Evolutionary conservation across 2,888 invertebrate species (phyloP).

Genomic region (Pedicia rivosa): DNA sequence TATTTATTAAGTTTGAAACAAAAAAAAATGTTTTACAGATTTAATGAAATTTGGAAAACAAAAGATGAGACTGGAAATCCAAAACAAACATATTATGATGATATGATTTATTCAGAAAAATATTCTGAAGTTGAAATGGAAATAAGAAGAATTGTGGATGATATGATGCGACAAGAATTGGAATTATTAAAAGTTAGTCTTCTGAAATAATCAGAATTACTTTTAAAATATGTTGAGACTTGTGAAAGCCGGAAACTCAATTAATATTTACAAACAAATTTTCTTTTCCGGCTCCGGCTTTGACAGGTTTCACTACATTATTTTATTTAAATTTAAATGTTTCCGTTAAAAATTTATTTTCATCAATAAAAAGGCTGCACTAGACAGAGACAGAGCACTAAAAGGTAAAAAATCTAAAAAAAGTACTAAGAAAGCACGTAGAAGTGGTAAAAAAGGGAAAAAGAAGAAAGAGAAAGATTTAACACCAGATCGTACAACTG

Average conservation of each 20-base stretch:
- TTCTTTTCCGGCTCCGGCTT: too few species aligned
- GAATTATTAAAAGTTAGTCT: conserved; percentile 40
- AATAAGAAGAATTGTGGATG: conserved; percentile 65
- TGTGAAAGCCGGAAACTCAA: too few species aligned
- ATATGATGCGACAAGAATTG: conserved; percentile 52
- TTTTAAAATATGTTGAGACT: too few species aligned
- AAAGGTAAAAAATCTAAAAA: conserved; percentile 66
- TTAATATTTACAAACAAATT: too few species aligned
- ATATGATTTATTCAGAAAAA: conserved; percentile 75
- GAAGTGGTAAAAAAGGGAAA: conserved; percentile 75
- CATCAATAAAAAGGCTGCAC: conserved; percentile 40
- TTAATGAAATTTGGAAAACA: conserved; percentile 68
- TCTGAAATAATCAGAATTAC: neutral
- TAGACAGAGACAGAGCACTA: conserved; percentile 49
- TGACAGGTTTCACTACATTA: too few species aligned
- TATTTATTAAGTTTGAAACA: neutral
- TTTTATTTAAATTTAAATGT: conserved; percentile 4
- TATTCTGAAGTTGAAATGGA: conserved; percentile 68
- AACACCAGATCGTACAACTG: conserved; percentile 77
- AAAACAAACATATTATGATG: conserved; percentile 58
- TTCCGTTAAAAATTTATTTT: conserved; percentile 16
- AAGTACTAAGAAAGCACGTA: conserved; percentile 56
- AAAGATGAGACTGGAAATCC: conserved; percentile 61
- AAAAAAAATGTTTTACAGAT: conserved; percentile 26
- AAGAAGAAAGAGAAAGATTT: conserved; percentile 91